Base-by-base conservation (phyloP, 2,113 vertebrate species). In the Seriola quinqueradiata region DNA sequence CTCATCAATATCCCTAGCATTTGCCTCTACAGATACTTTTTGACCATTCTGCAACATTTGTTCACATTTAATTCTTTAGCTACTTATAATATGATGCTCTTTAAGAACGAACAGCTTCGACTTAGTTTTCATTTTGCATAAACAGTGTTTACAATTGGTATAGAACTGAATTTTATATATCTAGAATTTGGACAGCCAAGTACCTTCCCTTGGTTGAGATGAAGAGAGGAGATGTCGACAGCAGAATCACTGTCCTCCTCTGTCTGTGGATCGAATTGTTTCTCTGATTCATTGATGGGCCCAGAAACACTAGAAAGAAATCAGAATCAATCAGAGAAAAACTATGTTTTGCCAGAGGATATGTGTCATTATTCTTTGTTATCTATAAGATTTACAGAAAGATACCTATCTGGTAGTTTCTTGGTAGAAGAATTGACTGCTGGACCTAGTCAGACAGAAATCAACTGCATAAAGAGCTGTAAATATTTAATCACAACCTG, bases 361-460 rank as follows among this genome's bases (percentile, higher is more conserved):
- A 19, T 14, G 12, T 2, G 12, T 65, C 1, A 61, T 58, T 58
- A 34, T 40, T 74, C 2, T 72, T 59, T 40, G 4, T 28, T 32
- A 64, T 77, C 21, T 58, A 8, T 59, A 40, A 36, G 3, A 75
- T 52, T 72, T 3, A 32, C 21, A 64, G 40, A 89, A 77, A 70
- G 36, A 76, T 92, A 94, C 93, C 87, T 83, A 42, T 90, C 86
- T 77, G 76, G 21, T 50, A 23, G 42, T 36, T 81, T 73, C 76
- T 91, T 88, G n/a, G 63, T n/a, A 16, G 78, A 40, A 40, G 59
- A 44, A 69, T 19, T 19, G 19, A 69, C 44, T 64, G 16, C 36
- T 71, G 52, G 57, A 77, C 36, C 88, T 91, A 73, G 10, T 68
- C 23, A 72, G 71, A 86, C 70, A 89, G 12, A 87, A 64, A 70